Base-by-base conservation (phyloP, 2,888 invertebrate genomes). In the Pardosa pseudoannulata region DNA sequence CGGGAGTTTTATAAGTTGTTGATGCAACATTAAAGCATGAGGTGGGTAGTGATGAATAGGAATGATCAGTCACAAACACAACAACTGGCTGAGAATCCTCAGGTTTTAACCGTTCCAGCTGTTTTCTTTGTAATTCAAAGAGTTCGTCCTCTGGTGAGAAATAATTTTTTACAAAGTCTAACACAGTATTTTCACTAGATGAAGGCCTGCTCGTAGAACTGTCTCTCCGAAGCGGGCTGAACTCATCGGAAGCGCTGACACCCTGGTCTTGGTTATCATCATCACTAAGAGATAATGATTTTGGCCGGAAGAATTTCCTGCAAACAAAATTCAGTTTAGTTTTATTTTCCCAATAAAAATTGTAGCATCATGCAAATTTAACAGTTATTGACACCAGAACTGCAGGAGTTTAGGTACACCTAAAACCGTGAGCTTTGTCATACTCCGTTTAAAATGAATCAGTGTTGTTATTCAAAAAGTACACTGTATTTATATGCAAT, bases 251-350 rank as follows among this genome's bases (percentile, higher is more conserved):
- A 83, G 75, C 56, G 36, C 65, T 75, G 23, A 73, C 62, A 65
- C 70, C 74, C 23, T 56, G 72, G 29, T 79, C 71, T 78, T 46
- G 76, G 56, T 76, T 73, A 62, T 74, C 76, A 70, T 19, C 39
- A 62, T 79, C 68, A 65, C 76, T 70, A 16, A 50, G 67, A 65
- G 32, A 29, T 23, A 67, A 31, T 19, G 71, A 78, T 78, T 79
- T 85, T 56, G 83, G 83, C 73, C 83, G 78, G 78, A 78, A 85
- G 50, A 67, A 65, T 78, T 78, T 85, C 95, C 95, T 90, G 96
- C 95, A 91, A 95, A 94, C 93, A n/a, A n/a, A n/a, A n/a, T n/a
- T n/a, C n/a, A n/a, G n/a, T n/a, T n/a, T n/a, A n/a, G n/a, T n/a
- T n/a, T n/a, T n/a, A n/a, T n/a, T n/a, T n/a, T n/a, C n/a, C n/a